Percentiles rank a stretch among this genome's conserved stretches.
phyloP scores from a whole-genome alignment of 2,113 vertebrate genomes.

The Campylomormyrus tamandua region DNA sequence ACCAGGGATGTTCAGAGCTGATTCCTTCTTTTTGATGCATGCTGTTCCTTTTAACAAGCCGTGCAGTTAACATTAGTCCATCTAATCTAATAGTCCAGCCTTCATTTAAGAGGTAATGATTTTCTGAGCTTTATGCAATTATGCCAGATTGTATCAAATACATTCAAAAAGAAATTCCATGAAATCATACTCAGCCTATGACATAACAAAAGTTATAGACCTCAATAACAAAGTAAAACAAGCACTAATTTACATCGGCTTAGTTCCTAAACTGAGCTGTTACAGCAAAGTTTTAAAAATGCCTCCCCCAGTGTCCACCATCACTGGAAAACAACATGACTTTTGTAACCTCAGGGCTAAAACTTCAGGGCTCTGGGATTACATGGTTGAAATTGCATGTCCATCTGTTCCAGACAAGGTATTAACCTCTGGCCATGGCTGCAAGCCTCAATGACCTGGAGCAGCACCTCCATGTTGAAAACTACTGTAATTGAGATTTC shows the following conservation, averaged over 20 bases:
- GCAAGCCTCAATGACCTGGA: conserved; percentile 38
- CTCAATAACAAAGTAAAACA: background rate
- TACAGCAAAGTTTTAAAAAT: background rate
- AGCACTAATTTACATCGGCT: background rate
- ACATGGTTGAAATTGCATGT: conserved; percentile 42
- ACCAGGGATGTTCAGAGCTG: background rate
- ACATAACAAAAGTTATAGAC: background rate
- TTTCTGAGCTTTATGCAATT: background rate
- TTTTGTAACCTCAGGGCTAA: conserved; percentile 28
- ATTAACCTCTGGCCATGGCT: conserved; percentile 46
- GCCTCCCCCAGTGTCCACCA: background rate
- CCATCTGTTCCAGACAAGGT: conserved; percentile 41
- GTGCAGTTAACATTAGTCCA: background rate
- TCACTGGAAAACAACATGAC: conserved; percentile 19
- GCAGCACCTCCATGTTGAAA: conserved; percentile 35
- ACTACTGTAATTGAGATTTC: conserved; percentile 57
- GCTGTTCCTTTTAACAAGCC: background rate
- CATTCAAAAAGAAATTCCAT: background rate
- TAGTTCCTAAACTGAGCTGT: background rate
- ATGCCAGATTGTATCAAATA: background rate
- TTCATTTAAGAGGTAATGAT: background rate
- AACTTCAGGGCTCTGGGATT: conserved; percentile 23
- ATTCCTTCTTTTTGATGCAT: background rate
- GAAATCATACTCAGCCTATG: background rate
- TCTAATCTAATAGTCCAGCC: background rate